Percentiles rank a stretch among this genome's conserved stretches.
These are phyloP conservation scores for Cynocephalus volans DNA, from an alignment of 2,113 vertebrate genomes.

Conservation along the genomic window DNA sequence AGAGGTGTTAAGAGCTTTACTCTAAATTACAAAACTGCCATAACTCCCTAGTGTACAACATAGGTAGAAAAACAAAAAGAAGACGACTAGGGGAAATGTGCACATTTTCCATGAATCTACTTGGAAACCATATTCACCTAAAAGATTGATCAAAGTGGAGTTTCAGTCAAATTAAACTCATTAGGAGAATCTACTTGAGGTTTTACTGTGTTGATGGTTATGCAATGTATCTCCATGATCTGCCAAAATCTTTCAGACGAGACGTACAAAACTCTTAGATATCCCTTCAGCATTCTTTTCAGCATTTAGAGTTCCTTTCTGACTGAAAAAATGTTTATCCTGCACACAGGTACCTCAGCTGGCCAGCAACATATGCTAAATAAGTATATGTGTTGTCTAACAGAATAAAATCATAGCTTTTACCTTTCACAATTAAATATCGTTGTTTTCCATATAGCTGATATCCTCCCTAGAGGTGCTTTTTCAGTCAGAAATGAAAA, in stretches of 20 bases:
- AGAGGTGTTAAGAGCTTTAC: neutral
- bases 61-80: neutral
- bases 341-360: neutral
- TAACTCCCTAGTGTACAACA: neutral
- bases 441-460: neutral
- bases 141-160: neutral
- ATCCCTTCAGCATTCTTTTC: neutral
- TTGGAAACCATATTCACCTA: neutral
- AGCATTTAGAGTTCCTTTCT: neutral
- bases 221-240: neutral
- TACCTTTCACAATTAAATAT: neutral
- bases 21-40: constrained; percentile 2
- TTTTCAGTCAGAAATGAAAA: constrained; percentile 31
- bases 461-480: neutral
- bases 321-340: neutral
- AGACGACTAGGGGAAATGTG: neutral
- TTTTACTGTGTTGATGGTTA: neutral
- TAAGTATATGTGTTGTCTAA: neutral
- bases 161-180: neutral
- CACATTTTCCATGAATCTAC: neutral
- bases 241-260: constrained; percentile 7
- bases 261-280: neutral
- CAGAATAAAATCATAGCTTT: neutral
- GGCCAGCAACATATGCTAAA: neutral
- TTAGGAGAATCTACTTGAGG: neutral